Conservation (phyloP, 1,140 invertebrate species). For the Galleria mellonella region DNA sequence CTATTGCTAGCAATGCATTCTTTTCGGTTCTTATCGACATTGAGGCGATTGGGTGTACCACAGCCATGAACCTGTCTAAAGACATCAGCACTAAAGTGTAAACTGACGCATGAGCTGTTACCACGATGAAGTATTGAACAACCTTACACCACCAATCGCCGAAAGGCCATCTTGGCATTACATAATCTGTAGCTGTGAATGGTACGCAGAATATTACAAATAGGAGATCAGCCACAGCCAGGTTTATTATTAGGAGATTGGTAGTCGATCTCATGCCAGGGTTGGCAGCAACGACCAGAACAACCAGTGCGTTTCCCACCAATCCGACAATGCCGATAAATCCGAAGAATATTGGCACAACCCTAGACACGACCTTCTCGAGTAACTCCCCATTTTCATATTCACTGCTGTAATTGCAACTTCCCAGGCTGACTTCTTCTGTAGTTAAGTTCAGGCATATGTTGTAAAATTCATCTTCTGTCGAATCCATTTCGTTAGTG, state of each 20-base stretch:
- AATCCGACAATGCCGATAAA: conserved; percentile 91
- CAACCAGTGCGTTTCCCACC: conserved; percentile 91
- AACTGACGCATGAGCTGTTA: conserved; percentile 94
- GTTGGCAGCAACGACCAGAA: conserved; percentile 89
- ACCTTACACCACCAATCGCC: conserved; percentile 93
- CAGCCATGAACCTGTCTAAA: conserved; percentile 94
- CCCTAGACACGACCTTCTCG: conserved; percentile 78
- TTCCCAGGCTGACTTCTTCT: conserved; percentile 43
- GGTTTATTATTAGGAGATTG: conserved; percentile 92
- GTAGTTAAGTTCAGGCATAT: conserved; percentile 60
- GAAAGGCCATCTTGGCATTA: conserved; percentile 92
- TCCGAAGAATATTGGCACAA: conserved; percentile 92
- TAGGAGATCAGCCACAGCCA: conserved; percentile 92
- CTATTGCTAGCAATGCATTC: conserved; percentile 87
- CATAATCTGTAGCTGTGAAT: conserved; percentile 92
- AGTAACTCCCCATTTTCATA: conserved; percentile 70
- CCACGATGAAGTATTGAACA: conserved; percentile 84
- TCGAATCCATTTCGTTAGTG: conserved; percentile 41
- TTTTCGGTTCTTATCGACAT: conserved; percentile 91
- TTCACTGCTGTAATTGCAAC: conserved; percentile 54
- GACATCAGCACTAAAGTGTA: conserved; percentile 97
- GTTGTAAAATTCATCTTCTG: conserved; percentile 61
- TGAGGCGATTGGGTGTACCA: conserved; percentile 94
- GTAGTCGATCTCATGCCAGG: conserved; percentile 95
- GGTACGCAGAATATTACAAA: conserved; percentile 98